Evolutionary conservation across 2,797 vertebrate species (phyloP).

Genomic region (Lacerta bilineata): DNA sequence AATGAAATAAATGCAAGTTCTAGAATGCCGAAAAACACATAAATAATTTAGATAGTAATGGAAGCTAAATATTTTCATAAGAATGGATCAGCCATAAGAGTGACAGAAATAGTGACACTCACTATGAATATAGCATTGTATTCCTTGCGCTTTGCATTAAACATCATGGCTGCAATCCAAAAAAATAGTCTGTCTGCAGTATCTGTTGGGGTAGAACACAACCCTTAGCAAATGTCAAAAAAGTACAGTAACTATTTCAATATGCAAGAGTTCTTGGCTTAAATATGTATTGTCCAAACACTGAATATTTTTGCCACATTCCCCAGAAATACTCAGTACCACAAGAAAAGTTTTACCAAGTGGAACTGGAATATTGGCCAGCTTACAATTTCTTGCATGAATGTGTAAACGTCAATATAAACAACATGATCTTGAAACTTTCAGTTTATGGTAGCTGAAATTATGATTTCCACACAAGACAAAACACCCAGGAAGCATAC

Average conservation of each 20-base stretch:
- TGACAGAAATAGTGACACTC: background rate
- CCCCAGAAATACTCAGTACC: background rate
- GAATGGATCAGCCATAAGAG: background rate
- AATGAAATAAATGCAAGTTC: background rate
- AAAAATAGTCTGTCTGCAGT: background rate
- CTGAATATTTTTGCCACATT: background rate
- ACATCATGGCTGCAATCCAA: background rate
- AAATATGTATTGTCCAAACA: constrained; percentile 9
- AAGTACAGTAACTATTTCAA: constrained; percentile 42
- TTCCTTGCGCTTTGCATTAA: background rate
- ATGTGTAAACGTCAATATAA: background rate
- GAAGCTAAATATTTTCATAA: background rate
- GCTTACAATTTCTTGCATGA: constrained; percentile 30
- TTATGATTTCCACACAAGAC: background rate
- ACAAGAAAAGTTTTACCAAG: constrained; percentile 28
- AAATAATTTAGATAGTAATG: background rate
- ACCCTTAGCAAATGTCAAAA: constrained; percentile 2
- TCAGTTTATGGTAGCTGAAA: background rate
- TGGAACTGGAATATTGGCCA: background rate
- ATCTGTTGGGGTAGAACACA: background rate
- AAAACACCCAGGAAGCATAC: background rate
- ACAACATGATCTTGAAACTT: background rate
- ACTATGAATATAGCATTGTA: background rate
- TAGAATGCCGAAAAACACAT: background rate
- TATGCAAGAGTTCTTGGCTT: constrained; percentile 26